Percentiles rank a stretch among this genome's conserved stretches.
phyloP scores from a whole-genome alignment of 2,888 invertebrate species.

The Caradrina clavipalpis region DNA sequence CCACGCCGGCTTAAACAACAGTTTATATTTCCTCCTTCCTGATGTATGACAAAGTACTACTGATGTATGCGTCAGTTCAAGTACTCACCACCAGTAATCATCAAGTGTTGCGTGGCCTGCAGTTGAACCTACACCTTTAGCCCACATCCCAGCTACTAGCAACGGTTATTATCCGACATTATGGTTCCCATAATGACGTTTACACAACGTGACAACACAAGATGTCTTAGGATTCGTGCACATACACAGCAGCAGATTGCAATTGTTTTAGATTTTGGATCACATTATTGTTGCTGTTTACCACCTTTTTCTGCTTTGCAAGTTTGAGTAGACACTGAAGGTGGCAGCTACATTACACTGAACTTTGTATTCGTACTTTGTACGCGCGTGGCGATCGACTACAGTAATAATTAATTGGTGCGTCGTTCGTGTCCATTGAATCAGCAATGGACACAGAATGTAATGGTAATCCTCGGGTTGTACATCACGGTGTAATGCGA shows the following conservation, averaged over 20 bases:
- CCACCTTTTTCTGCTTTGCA: too few relatives aligned
- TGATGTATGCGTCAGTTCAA: too few relatives aligned
- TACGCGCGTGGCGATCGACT: background rate
- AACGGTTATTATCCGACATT: slow-evolving; percentile 36
- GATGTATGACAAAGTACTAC: too few relatives aligned
- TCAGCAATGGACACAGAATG: slow-evolving; percentile 46
- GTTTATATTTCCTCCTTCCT: too few relatives aligned
- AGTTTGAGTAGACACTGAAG: too few relatives aligned
- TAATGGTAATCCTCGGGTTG: slow-evolving; percentile 52
- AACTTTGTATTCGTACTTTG: too few relatives aligned
- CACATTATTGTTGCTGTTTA: too few relatives aligned
- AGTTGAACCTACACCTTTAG: slow-evolving; percentile 32
- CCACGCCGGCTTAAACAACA: too few relatives aligned
- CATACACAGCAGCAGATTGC: background rate
- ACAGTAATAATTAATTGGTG: background rate
- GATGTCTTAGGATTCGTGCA: background rate
- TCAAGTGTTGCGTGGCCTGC: background rate
- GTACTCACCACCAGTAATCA: too few relatives aligned
- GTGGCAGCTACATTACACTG: too few relatives aligned
- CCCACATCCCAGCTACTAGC: slow-evolving; percentile 11
- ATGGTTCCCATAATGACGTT: slow-evolving; percentile 17
- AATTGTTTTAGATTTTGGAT: too few relatives aligned
- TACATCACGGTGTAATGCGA: slow-evolving; percentile 57
- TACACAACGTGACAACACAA: slow-evolving; percentile 15
- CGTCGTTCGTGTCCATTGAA: slow-evolving; percentile 11